Conservation (phyloP, 2,797 vertebrate genomes). For the Masticophis lateralis region DNA sequence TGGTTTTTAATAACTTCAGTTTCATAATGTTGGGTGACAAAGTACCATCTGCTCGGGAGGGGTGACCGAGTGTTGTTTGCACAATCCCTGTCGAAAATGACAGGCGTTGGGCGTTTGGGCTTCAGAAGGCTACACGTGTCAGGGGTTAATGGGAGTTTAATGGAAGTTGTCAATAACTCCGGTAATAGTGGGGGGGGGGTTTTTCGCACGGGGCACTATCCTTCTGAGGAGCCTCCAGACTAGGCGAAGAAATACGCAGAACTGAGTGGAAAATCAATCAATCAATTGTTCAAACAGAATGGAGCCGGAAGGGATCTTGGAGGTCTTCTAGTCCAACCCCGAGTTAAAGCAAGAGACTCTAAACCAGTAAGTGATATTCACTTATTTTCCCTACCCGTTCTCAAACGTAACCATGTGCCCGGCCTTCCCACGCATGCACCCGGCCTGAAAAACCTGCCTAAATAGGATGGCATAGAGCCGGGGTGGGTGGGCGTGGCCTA, state of each 20-base stretch:
- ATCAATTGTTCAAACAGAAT: not conserved
- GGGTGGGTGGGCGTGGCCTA: too few species aligned
- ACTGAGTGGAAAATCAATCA: not conserved
- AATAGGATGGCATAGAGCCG: too few species aligned
- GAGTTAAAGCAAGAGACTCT: not conserved
- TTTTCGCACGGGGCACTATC: too few species aligned
- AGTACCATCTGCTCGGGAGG: constrained; percentile 49
- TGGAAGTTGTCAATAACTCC: not conserved
- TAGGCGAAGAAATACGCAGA: too few species aligned
- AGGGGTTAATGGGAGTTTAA: not conserved
- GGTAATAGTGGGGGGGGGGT: not conserved
- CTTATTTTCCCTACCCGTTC: too few species aligned
- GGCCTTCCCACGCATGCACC: too few species aligned
- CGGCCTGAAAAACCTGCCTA: too few species aligned
- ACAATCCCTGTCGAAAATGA: constrained; percentile 39
- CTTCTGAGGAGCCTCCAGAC: not conserved
- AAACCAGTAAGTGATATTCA: too few species aligned
- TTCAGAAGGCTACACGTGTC: not conserved
- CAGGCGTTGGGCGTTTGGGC: not conserved
- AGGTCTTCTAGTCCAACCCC: not conserved
- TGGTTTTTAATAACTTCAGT: constrained; percentile 64
- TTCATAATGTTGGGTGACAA: constrained; percentile 58
- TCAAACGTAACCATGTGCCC: too few species aligned
- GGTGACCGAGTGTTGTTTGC: constrained; percentile 51
- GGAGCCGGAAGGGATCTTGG: not conserved